Percentiles rank a stretch among this genome's conserved stretches.
These are phyloP conservation scores for Melinopterus prodromus DNA, from an alignment of 2,888 invertebrate species.

Conservation along the genomic window DNA sequence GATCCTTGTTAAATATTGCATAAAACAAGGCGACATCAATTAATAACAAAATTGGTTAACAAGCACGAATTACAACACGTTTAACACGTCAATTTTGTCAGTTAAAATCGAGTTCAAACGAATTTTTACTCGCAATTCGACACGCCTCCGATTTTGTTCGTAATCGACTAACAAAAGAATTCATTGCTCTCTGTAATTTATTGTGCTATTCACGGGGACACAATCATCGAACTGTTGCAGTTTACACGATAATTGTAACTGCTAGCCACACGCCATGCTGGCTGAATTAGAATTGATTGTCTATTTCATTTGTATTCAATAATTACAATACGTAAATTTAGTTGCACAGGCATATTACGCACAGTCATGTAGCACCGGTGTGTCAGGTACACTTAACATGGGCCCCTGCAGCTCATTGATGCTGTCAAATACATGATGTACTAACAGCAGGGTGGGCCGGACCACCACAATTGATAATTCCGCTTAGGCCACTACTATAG, in stretches of 20 bases:
- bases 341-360: constrained; percentile 13
- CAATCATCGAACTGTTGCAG: neutral
- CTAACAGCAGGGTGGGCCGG: neutral
- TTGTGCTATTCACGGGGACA: neutral
- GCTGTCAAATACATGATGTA: constrained; percentile 20
- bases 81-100: neutral
- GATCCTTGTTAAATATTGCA: too few relatives aligned
- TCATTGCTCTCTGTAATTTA: neutral
- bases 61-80: neutral
- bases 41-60: neutral
- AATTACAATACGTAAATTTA: constrained; percentile 16
- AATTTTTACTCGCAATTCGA: neutral
- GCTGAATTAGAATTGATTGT: neutral
- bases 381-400: constrained; percentile 25
- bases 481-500: neutral
- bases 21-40: neutral
- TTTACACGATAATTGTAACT: neutral
- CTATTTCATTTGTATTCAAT: constrained; percentile 4
- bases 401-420: constrained; percentile 14
- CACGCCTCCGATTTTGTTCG: neutral
- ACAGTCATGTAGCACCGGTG: constrained; percentile 22
- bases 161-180: neutral
- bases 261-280: neutral
- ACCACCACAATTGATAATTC: constrained; percentile 15
- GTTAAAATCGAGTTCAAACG: neutral